Conservation (phyloP, 2,113 vertebrate genomes). For the Struthidea cinerea region DNA sequence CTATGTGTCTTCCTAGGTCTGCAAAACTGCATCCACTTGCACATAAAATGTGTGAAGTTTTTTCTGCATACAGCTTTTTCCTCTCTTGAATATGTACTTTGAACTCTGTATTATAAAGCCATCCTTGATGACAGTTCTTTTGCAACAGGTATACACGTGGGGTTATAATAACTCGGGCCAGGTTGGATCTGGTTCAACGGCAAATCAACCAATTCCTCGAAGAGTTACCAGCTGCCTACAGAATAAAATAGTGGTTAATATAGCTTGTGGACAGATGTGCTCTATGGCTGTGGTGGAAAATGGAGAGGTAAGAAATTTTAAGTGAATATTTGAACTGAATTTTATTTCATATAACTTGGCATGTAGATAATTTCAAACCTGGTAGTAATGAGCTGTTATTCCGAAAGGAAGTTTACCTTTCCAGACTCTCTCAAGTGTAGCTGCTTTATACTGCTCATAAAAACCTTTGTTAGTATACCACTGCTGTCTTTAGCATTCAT, state of each 20-base stretch:
- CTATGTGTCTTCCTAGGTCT: background rate
- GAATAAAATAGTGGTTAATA: slow-evolving; percentile 87
- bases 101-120: background rate
- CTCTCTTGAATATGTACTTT: background rate
- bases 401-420: background rate
- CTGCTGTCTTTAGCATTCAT: background rate
- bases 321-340: background rate
- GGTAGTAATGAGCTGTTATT: background rate
- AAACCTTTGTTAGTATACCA: background rate
- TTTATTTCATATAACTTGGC: background rate
- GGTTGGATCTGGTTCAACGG: slow-evolving; percentile 95
- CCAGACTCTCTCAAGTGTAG: background rate
- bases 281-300: slow-evolving; percentile 95
- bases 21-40: background rate
- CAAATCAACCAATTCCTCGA: slow-evolving; percentile 92
- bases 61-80: background rate
- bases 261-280: slow-evolving; percentile 96
- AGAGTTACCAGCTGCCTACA: slow-evolving; percentile 93
- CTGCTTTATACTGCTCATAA: background rate
- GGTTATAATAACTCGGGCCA: slow-evolving; percentile 98
- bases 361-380: background rate
- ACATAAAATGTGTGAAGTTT: background rate
- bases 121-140: background rate
- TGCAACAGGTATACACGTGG: slow-evolving; percentile 89
- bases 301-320: slow-evolving; percentile 82